Evolutionary conservation across 2,888 invertebrate species (phyloP).

Genomic region (Hypercompe scribonia): DNA sequence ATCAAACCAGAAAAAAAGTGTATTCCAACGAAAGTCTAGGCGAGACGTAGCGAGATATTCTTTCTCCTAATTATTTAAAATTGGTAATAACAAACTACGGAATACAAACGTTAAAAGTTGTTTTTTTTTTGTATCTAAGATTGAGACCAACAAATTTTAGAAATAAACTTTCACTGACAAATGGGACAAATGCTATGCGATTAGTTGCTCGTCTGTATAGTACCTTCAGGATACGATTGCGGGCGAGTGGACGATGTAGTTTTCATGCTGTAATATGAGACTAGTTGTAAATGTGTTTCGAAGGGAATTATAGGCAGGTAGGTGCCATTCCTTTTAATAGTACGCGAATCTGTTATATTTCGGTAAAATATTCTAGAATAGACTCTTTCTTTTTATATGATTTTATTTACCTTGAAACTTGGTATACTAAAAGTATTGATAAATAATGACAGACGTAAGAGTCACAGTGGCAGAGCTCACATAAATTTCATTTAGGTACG

Average conservation of each 20-base stretch:
- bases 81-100: no score
- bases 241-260: slow-evolving; percentile 21
- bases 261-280: slow-evolving; percentile 17
- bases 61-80: no score
- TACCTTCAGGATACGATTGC: slow-evolving; percentile 12
- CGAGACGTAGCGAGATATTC: no score
- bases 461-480: neutral
- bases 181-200: neutral
- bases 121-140: no score
- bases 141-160: neutral
- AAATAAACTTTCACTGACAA: neutral
- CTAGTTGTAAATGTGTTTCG: slow-evolving; percentile 12
- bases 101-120: no score
- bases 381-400: neutral
- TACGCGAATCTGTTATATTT: neutral
- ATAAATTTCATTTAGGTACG: slow-evolving; percentile 12
- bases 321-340: slow-evolving; percentile 1
- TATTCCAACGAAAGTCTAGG: no score
- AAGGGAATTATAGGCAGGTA: slow-evolving; percentile 9
- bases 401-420: neutral
- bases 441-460: slow-evolving; percentile 1
- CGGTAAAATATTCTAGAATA: neutral
- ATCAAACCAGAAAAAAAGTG: no score
- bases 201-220: neutral
- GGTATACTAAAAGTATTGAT: neutral